These are phyloP conservation scores for Chloroceryle amazona DNA, from an alignment of 2,797 vertebrate species.

Conservation along the genomic window DNA sequence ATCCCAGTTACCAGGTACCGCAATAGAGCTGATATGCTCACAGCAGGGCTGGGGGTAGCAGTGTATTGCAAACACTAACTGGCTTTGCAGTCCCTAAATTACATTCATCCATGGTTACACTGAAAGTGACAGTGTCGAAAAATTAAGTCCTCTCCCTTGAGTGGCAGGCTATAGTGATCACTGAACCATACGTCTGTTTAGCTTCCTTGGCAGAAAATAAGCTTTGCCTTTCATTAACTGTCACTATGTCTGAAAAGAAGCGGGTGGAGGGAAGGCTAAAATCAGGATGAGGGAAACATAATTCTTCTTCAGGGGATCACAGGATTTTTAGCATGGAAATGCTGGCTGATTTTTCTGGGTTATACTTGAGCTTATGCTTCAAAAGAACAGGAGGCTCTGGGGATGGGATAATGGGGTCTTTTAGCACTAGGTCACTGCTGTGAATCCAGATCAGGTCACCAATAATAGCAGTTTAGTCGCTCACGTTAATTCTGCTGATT, in stretches of 20 bases:
- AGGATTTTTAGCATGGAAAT: background rate
- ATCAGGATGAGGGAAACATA: background rate
- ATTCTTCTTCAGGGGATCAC: background rate
- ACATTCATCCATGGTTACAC: background rate
- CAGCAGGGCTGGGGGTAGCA: background rate
- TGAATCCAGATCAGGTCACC: background rate
- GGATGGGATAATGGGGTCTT: background rate
- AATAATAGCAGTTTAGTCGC: background rate
- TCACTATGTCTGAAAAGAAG: background rate
- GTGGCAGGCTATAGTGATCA: background rate
- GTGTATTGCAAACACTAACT: background rate
- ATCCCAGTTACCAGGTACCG: background rate
- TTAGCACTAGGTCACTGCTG: background rate
- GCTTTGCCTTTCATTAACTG: background rate
- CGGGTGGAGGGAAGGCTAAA: background rate
- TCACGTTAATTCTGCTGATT: background rate
- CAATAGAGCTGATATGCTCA: fast-evolving
- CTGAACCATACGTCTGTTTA: background rate
- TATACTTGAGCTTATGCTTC: background rate
- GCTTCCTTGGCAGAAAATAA: background rate
- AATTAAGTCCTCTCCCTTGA: background rate
- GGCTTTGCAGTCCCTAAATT: background rate
- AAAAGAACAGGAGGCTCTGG: background rate
- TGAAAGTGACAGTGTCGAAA: background rate
- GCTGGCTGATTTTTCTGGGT: background rate